Evolutionary conservation across 2,888 invertebrate species (phyloP), one percentile per base, ranked within the genome.

Genomic region (Limnephilus lunatus): DNA sequence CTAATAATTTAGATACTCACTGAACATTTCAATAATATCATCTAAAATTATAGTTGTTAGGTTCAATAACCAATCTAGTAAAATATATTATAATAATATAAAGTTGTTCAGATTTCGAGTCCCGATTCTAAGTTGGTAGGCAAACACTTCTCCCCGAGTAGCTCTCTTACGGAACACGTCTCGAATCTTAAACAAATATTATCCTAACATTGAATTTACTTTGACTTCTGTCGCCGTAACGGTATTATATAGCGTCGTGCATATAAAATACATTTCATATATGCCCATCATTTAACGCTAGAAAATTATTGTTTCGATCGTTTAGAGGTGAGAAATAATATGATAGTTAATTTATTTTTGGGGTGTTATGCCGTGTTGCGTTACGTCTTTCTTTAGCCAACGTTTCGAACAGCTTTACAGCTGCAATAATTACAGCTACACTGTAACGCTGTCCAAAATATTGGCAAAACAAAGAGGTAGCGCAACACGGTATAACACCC

Each of bases 221-320:
- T 83, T 19, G 19, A 39, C 83, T 83, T 83, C 83, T 32, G 83
- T 83, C 25, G 83, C 83, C 83, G 83, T 83, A 83, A 83, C 83
- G 83, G 83, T n/a, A 83, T 1, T 25, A 7, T 35, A 83, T 83
- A 32, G 25, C 83, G 39, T 83, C 32, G 83, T 32, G 83, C 35
- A 39, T 35, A 35, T 32, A 15, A 83, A 83, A 83, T 35, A 39
- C 83, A 68, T 25, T 68, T 68, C 68, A 68, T 25, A 68, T 68
- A 68, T 68, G 2, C 25, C 25, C 9, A 68, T 68, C 68, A 68
- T 68, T 68, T 68, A 68, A 25, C 68, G n/a, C 25, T 25, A 68
- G 68, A 68, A 68, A 68, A 9, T 25, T n/a, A 68, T 68, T 68
- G 1, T 25, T n/a, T 68, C 68, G 9, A 68, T 9, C 9, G 25